phyloP scores from a whole-genome alignment of 2,888 invertebrate species.

The Spilarctia lutea region DNA sequence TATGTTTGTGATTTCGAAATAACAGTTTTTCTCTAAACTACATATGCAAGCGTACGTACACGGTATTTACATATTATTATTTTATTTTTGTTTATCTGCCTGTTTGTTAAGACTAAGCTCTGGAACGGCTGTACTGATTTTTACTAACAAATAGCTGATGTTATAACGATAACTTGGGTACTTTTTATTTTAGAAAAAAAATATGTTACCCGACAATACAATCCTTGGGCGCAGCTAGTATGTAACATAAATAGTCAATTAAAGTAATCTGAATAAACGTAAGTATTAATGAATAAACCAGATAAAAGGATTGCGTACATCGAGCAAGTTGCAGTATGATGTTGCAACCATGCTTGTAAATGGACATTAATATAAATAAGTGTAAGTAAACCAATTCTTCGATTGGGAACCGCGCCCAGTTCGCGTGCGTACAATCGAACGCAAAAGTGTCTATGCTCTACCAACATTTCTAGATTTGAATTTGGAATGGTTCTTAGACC shows the following conservation, averaged over 20 bases:
- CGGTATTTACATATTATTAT: too few relatives aligned
- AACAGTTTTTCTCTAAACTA: too few relatives aligned
- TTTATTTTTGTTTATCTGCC: too few relatives aligned
- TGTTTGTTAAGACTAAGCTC: too few relatives aligned
- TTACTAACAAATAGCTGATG: too few relatives aligned
- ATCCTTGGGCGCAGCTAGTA: too few relatives aligned
- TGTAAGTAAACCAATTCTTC: constrained; percentile 51
- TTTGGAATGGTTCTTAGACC: constrained; percentile 38
- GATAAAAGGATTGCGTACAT: constrained; percentile 42
- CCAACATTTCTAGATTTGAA: constrained; percentile 34
- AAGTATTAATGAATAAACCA: constrained; percentile 33
- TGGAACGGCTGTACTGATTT: too few relatives aligned
- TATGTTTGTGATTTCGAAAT: too few relatives aligned
- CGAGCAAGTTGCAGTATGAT: constrained; percentile 26
- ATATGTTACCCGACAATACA: too few relatives aligned
- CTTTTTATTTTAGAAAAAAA: too few relatives aligned
- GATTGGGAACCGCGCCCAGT: constrained; percentile 52
- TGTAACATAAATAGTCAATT: neutral
- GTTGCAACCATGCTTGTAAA: constrained; percentile 37
- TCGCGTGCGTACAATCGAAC: constrained; percentile 42
- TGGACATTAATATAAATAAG: constrained; percentile 52
- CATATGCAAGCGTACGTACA: too few relatives aligned
- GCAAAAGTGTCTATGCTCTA: constrained; percentile 44
- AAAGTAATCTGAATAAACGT: constrained; percentile 4
- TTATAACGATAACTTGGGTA: too few relatives aligned